Evolutionary conservation across 2,113 vertebrate genomes (phyloP).

Genomic region (Orientallactaga bullata): DNA sequence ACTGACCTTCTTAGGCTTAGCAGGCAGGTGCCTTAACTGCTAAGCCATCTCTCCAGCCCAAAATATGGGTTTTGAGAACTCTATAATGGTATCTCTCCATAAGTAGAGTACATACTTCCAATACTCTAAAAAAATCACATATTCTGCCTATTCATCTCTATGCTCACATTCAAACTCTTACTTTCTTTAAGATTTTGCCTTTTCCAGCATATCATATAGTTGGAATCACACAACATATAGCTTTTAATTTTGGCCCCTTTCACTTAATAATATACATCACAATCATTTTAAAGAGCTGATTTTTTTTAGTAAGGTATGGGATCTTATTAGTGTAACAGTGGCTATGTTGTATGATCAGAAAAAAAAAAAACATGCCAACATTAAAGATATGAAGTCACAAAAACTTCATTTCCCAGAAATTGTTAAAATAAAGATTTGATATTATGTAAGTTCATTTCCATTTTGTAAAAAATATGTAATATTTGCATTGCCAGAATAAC

Average conservation of each 20-base stretch:
- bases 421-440: slow-evolving; percentile 63
- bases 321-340: slow-evolving; percentile 48
- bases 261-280: slow-evolving; percentile 39
- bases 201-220: background rate
- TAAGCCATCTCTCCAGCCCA: no score
- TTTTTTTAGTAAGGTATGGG: slow-evolving; percentile 57
- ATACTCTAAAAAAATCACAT: background rate
- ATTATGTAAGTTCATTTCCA: slow-evolving; percentile 47
- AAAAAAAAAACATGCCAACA: slow-evolving; percentile 54
- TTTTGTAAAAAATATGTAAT: slow-evolving; percentile 47
- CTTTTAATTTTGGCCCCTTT: background rate
- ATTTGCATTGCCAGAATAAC: slow-evolving; percentile 53
- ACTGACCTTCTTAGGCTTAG: no score
- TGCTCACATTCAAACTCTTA: background rate
- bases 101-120: background rate
- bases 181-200: background rate
- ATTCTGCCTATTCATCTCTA: background rate
- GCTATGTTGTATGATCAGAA: slow-evolving; percentile 50
- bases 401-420: slow-evolving; percentile 47
- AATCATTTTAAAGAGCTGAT: slow-evolving; percentile 61
- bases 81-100: background rate
- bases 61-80: background rate
- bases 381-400: slow-evolving; percentile 64
- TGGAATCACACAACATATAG: background rate
- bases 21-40: no score